Base-by-base conservation (phyloP, 2,888 invertebrate species). In the Nomada flava region DNA sequence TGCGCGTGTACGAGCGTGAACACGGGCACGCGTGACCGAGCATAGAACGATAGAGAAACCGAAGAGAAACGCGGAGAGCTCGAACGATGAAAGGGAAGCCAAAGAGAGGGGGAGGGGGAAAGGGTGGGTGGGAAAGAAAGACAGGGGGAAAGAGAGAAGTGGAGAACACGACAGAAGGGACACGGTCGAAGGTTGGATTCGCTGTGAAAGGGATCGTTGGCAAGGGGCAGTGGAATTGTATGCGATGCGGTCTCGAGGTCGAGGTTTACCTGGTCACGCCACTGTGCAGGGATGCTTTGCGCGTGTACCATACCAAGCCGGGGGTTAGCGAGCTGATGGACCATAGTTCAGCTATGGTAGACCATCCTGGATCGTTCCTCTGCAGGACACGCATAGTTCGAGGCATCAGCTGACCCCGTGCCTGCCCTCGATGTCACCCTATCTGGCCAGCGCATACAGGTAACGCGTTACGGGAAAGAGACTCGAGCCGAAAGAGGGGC, bases 191-290 rank as follows among this genome's bases (percentile, higher is more conserved):
- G 85, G 74, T 80, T 52, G 83, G 55, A 78, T 57, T 81, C 84
- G 42, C 79, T 68, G 53, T 83, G 83, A 80, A 84, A 84, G 70
- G 79, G 76, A 50, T 67, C 60, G 75, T 53, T 50, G 60, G 69
- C 18, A 26, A 42, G 36, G 73, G 81, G 50, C 23, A 36, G 79
- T 77, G 85, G 84, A 89, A 90, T 90, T 89, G 89, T 89, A 88
- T 87, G 86, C 88, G 88, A 86, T 90, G 89, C 78, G 89, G 89
- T 88, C 83, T 81, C 75, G 82, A 85, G 79, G 78, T 75, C 67
- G 82, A 86, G 86, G 88, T 90, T 89, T 90, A 89, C 88, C 88
- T 83, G 76, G 62, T 79, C 78, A 62, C 83, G 29, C 79, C 76
- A 60, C 81, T 78, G 77, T 85, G 65, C 76, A 68, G 69, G 73